These are phyloP conservation scores for Leptinotarsa undecemlineata DNA, from an alignment of 1,140 invertebrate genomes.

Conservation along the genomic window DNA sequence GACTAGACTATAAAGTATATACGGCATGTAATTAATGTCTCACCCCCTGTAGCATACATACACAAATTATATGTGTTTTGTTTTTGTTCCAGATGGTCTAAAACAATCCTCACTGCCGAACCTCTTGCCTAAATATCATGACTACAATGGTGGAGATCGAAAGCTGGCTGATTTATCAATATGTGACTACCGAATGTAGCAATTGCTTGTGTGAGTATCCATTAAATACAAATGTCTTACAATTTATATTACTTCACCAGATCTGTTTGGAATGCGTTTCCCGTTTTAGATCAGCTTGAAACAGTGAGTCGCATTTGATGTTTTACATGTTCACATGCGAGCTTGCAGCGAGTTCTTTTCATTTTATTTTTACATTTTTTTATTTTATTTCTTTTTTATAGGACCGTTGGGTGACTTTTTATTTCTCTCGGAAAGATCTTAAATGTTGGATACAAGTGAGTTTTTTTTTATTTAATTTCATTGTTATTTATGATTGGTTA, in stretches of 20 bases:
- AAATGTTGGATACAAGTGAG: constrained; percentile 44
- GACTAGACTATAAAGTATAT: too few relatives aligned
- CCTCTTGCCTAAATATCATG: constrained; percentile 51
- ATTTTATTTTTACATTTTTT: constrained; percentile 26
- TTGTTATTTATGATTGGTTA: constrained; percentile 4
- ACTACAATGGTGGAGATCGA: constrained; percentile 64
- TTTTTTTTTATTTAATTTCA: constrained; percentile 33
- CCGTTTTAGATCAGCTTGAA: background rate
- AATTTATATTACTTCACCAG: background rate
- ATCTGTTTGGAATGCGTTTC: background rate
- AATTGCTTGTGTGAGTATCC: constrained; percentile 62
- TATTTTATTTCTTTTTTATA: constrained; percentile 40
- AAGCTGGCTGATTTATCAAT: constrained; percentile 66
- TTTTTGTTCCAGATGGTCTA: constrained; percentile 31
- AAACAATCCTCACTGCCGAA: constrained; percentile 29
- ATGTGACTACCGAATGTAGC: constrained; percentile 64
- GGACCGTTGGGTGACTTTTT: constrained; percentile 27
- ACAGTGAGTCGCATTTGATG: constrained; percentile 2
- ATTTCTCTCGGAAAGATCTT: background rate
- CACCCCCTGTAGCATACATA: too few relatives aligned
- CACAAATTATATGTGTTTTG: background rate
- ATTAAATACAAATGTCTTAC: constrained; percentile 17
- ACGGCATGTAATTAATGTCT: too few relatives aligned
- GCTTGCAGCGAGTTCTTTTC: background rate
- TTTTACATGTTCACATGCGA: background rate